phyloP scores from a whole-genome alignment of 2,797 vertebrate genomes.

The Echeneis naucrates region DNA sequence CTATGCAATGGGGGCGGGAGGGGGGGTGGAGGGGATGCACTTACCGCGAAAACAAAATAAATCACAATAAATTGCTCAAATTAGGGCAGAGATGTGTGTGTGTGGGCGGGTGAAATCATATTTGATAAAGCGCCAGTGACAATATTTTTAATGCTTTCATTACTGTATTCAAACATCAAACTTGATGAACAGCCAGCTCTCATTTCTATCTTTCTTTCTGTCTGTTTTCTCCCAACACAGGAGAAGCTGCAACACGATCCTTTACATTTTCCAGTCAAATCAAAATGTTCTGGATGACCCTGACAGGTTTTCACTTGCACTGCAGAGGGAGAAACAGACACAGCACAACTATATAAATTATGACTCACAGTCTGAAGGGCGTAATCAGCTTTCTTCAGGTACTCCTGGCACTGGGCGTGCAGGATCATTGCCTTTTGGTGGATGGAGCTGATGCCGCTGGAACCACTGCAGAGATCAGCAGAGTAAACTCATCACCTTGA shows the following conservation, averaged over 20 bases:
- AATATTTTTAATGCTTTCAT: no score
- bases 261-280: neutral
- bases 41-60: slow-evolving; percentile 5
- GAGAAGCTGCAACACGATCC: neutral
- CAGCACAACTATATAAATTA: neutral
- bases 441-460: slow-evolving; percentile 27
- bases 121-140: no score
- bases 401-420: slow-evolving; percentile 76
- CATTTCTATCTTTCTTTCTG: slow-evolving; percentile 27
- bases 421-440: slow-evolving; percentile 71
- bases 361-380: slow-evolving; percentile 79
- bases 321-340: neutral
- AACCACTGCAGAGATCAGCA: slow-evolving; percentile 48
- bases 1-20: neutral
- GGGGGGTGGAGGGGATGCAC: no score
- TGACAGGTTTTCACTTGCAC: neutral
- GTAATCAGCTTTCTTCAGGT: slow-evolving; percentile 73
- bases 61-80: neutral
- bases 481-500: slow-evolving; percentile 17
- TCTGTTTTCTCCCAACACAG: neutral
- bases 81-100: neutral
- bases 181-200: neutral
- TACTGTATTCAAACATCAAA: no score
- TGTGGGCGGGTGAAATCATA: no score
- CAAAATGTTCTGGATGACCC: neutral